Base-by-base conservation (phyloP, 2,113 vertebrate species). In the Aegotheles bennettii region DNA sequence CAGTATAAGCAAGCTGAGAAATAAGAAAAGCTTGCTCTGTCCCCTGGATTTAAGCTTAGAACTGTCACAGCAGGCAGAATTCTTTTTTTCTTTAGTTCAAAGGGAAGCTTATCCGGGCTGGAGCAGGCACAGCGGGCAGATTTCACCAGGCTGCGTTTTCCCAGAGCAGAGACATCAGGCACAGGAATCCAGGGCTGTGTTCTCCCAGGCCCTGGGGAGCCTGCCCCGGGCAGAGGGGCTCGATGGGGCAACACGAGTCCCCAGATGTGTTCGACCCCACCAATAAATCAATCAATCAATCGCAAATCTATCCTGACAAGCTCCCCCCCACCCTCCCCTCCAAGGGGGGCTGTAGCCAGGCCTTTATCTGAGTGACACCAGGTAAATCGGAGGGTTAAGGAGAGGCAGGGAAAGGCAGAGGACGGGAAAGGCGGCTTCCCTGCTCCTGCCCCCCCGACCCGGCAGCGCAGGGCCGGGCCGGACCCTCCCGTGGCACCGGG, bases 271-370 rank as follows among this genome's bases (percentile, higher is more conserved):
- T 6, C 73, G 31, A 45, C 21, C 23, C 33, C 31, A 6, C 3
- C 17, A 31, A 21, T 3, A 18, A 36, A 29, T 16, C 24, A 20
- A 26, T 3, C 38, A 11, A 11, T 67, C 40, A 53, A 45, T 20
- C 8, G 17, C 2, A 6, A 29, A 7, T 38, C 51, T 1, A 20
- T 60, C 2, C 33, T 31, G 21, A 38, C 18, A 18, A 33, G 16
- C 4, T 1, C 17, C 24, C 5, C 6, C 2, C 23, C 24, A 5
- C 7, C 11, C 13, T 24, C 57, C 15, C n/a, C n/a, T n/a, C n/a
- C 13, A 6, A 40, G 3, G 23, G 11, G n/a, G 53, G 21, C 28
- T 47, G 56, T 1, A 28, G 48, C 8, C 35, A 50, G 33, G 45
- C 71, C 84, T 59, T 15, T 5, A 2, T 29, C 4, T 19, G 38